These are phyloP conservation scores for Acutogordius australiensis DNA, from an alignment of 2,888 invertebrate species.

Conservation along the genomic window DNA sequence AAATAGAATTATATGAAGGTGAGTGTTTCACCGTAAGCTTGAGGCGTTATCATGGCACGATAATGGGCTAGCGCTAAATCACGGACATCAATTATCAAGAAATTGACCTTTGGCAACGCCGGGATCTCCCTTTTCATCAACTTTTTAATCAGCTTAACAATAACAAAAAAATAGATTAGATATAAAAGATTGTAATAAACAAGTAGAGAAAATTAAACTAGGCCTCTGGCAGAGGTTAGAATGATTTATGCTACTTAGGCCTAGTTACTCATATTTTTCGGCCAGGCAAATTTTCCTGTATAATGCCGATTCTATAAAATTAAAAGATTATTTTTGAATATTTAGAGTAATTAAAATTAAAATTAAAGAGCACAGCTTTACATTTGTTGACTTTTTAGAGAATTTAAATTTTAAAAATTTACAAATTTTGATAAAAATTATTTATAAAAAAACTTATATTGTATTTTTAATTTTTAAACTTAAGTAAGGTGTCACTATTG, in stretches of 20 bases:
- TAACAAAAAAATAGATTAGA: slow-evolving; percentile 11
- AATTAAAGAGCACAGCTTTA: no score
- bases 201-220: not conserved
- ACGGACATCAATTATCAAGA: slow-evolving; percentile 28
- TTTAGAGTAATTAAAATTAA: no score
- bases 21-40: slow-evolving; percentile 23
- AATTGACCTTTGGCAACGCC: slow-evolving; percentile 24
- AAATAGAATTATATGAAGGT: slow-evolving; percentile 4
- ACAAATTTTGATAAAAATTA: no score
- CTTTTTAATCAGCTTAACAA: slow-evolving; percentile 19
- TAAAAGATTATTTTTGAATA: not conserved
- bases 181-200: not conserved
- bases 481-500: no score
- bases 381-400: no score
- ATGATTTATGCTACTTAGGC: no score
- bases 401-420: no score
- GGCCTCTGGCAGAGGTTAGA: no score
- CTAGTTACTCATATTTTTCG: no score
- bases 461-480: no score
- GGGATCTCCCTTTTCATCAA: slow-evolving; percentile 23
- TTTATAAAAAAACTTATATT: no score
- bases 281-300: no score
- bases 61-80: slow-evolving; percentile 29
- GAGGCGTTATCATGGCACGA: slow-evolving; percentile 25
- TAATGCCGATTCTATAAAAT: not conserved